A percentile compares a stretch with the other conserved stretches of the same genome.
These are phyloP conservation scores for Adoxophyes honmai DNA, from an alignment of 1,140 invertebrate genomes.

Conservation along the genomic window DNA sequence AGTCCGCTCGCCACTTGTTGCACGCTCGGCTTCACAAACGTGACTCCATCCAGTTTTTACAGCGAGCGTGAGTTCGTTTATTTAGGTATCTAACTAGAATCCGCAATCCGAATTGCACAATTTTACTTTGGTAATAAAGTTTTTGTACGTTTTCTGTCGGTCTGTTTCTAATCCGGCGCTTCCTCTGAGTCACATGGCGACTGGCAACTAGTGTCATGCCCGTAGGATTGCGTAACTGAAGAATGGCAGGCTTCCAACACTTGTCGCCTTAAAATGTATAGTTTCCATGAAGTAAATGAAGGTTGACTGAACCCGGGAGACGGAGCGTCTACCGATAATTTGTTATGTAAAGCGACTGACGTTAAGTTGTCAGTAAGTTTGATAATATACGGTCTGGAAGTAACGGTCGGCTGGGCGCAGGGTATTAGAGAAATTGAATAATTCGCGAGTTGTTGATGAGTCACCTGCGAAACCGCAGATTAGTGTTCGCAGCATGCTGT, in stretches of 20 bases:
- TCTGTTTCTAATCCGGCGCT: conserved; percentile 30
- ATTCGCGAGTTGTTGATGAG: conserved; percentile 24
- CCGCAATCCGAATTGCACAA: conserved; percentile 51
- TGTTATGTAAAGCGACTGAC: not conserved
- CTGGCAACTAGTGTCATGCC: conserved; percentile 19
- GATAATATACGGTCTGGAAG: not conserved
- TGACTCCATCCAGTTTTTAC: conserved; percentile 62
- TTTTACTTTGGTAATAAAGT: conserved; percentile 34
- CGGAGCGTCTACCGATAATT: conserved; percentile 9
- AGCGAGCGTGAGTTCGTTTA: conserved; percentile 45
- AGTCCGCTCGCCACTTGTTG: conserved; percentile 60
- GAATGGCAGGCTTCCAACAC: conserved; percentile 41
- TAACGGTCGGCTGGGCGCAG: conserved; percentile 24
- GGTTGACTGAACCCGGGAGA: conserved; percentile 24
- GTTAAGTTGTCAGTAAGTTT: not conserved
- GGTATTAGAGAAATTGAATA: conserved; percentile 35
- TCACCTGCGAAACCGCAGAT: conserved; percentile 17
- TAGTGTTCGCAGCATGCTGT: conserved; percentile 18
- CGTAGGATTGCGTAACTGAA: conserved; percentile 32
- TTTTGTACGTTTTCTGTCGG: conserved; percentile 35
- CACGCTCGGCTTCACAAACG: conserved; percentile 57
- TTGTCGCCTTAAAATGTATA: conserved; percentile 33
- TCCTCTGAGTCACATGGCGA: conserved; percentile 32
- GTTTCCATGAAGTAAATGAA: conserved; percentile 38
- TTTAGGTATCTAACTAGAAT: conserved; percentile 38